phyloP scores from a whole-genome alignment of 2,797 vertebrate species.

The Diglossa cyanea region DNA sequence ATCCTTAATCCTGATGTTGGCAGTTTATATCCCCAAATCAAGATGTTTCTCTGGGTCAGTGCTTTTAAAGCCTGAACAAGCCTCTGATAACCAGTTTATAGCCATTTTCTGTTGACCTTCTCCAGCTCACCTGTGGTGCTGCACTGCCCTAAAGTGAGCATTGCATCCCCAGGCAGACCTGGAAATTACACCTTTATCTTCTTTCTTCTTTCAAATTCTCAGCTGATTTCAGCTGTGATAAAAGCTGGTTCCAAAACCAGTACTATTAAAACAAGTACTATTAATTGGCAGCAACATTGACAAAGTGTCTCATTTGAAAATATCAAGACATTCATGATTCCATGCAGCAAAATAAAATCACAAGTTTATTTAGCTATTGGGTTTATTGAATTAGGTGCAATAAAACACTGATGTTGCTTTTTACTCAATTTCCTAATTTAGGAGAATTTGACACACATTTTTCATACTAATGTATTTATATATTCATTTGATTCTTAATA shows the following conservation, averaged over 20 bases:
- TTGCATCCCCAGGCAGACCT: not conserved
- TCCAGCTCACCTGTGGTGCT: accelerated
- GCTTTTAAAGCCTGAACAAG: not conserved
- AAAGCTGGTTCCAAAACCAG: not conserved
- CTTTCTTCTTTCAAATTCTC: not conserved
- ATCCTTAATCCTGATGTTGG: accelerated
- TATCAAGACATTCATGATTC: not conserved
- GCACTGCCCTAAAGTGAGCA: not conserved
- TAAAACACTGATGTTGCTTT: not conserved
- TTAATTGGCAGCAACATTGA: not conserved
- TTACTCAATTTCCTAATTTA: not conserved
- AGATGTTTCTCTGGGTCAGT: not conserved
- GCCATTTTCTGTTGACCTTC: not conserved
- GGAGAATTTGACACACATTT: not conserved
- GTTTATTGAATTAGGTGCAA: not conserved
- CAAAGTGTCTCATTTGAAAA: not conserved
- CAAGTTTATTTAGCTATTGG: not conserved
- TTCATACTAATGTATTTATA: not conserved
- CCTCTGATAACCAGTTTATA: not conserved
- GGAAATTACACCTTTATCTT: not conserved
- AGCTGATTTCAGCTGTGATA: not conserved
- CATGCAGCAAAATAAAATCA: not conserved
- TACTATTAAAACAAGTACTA: not conserved
- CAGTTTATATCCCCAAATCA: not conserved
- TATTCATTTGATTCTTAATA: not conserved